These are phyloP conservation scores for Pygoscelis adeliae DNA, from an alignment of 2,113 vertebrate genomes.

Conservation along the genomic window DNA sequence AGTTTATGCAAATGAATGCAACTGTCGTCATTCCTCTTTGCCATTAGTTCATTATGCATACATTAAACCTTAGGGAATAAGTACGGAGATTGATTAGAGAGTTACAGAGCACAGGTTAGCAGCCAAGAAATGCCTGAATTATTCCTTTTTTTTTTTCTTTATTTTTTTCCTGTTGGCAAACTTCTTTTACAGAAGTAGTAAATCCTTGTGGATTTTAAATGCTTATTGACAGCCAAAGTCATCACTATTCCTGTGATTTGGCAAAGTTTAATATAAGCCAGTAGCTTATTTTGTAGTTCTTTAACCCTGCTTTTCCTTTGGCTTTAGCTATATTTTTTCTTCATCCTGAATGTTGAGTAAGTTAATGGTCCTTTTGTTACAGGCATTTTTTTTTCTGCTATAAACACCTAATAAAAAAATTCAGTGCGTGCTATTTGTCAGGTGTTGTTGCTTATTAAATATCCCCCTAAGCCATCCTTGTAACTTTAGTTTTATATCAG, in stretches of 20 bases:
- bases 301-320: neutral
- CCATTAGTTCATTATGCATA: constrained; percentile 60
- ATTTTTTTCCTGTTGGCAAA: neutral
- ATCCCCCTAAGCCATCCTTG: neutral
- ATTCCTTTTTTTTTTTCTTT: neutral
- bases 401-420: neutral
- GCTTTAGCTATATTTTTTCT: neutral
- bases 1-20: constrained; percentile 61
- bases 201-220: neutral
- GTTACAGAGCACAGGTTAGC: constrained; percentile 12
- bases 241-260: neutral
- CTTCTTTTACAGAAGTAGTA: neutral
- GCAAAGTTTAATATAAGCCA: constrained; percentile 10
- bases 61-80: constrained; percentile 55
- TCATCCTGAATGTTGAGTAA: neutral
- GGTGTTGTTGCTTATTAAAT: neutral
- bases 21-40: constrained; percentile 67
- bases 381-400: neutral
- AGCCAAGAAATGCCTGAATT: constrained; percentile 3
- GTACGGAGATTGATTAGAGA: constrained; percentile 54
- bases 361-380: neutral
- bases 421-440: neutral
- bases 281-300: neutral
- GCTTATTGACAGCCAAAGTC: constrained; percentile 1
- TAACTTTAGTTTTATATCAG: neutral